Evolutionary conservation across 2,888 invertebrate species (phyloP).

Genomic region (Sepiola atlantica): DNA sequence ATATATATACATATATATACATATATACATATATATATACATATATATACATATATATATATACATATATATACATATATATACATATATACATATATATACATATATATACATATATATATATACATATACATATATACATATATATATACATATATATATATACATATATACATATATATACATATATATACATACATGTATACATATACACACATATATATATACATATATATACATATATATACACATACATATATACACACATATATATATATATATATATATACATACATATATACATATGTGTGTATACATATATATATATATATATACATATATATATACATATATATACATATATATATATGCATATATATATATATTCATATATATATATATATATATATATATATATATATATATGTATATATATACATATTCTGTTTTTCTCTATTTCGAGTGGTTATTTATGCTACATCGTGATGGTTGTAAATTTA

Average conservation of each 20-base stretch:
- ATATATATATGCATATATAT: neutral
- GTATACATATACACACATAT: neutral
- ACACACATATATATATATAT: slow-evolving; percentile 24
- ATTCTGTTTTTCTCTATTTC: neutral
- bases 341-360: neutral
- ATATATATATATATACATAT: neutral
- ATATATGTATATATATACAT: neutral
- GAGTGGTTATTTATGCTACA: too few species aligned
- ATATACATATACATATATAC: neutral
- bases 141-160: neutral
- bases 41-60: too few species aligned
- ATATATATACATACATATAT: neutral
- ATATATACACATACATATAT: slow-evolving; percentile 6
- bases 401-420: neutral
- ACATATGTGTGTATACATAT: neutral
- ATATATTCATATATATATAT: neutral
- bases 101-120: slow-evolving; percentile 34
- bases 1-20: too few species aligned
- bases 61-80: neutral
- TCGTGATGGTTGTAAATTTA: too few species aligned
- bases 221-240: slow-evolving; percentile 8
- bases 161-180: slow-evolving; percentile 33
- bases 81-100: neutral
- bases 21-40: too few species aligned
- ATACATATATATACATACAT: neutral